Evolutionary conservation across 2,113 vertebrate genomes (phyloP), one percentile per base, ranked within the genome.

Genomic region (Macaca fascicularis): DNA sequence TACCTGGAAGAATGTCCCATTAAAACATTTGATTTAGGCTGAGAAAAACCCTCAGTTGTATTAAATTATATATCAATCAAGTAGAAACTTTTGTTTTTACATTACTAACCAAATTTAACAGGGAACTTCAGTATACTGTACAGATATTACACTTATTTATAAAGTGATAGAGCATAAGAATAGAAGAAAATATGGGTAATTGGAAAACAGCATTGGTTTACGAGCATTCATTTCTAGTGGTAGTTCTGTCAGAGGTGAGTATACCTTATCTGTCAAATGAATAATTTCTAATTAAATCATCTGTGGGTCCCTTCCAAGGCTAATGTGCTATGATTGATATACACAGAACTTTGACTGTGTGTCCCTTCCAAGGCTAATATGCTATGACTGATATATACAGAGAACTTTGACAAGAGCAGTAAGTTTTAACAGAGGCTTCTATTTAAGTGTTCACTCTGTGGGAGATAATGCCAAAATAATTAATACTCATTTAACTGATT

Each of bases 381-480:
- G 22, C 72, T 75, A 2, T 89, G 70, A 88, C 45, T 79, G 94
- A 79, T 7, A 35, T 8, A 32, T 8, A n/a, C 23, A 89, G 57
- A 82, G 50, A 80, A 27, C 12, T 8, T 86, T 38, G 75, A 52
- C 45, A 93, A 86, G 14, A 35, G 48, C 8, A 59, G 4, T 35
- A 25, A n/a, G 13, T 70, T 84, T 93, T 91, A 52, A 93, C 35
- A 93, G 30, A 82, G 7, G 17, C 1, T 93, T 96, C 72, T 83
- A 50, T 87, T 87, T 87, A 87, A 69, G 30, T 22, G 32, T 79
- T 82, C 59, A 45, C 67, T 72, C 48, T 75, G n/a, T 93, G 27
- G 78, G n/a, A 94, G 14, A 91, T 81, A 89, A 87, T 80, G 40
- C 27, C 69, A 91, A 85, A 91, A 94, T 89, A 97, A 96, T 95